phyloP scores from a whole-genome alignment of 2,888 invertebrate genomes.

The Ichneumoninae sp. region DNA sequence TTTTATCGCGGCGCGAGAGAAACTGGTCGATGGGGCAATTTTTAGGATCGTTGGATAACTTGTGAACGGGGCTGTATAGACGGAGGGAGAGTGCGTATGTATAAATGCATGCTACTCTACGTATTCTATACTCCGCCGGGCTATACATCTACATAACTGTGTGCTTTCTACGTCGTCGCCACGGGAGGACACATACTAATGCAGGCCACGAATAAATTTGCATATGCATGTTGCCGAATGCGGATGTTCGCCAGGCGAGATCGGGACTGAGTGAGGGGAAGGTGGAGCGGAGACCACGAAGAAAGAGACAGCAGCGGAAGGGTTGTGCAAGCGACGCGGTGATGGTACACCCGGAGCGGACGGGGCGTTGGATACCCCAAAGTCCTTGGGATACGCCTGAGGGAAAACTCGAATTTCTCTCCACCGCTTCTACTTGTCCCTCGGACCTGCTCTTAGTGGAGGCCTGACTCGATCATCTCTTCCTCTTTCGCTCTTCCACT shows the following conservation, averaged over 20 bases:
- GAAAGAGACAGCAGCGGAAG: conserved; percentile 20
- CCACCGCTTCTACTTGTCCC: background rate
- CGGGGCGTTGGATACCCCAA: background rate
- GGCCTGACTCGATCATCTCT: conserved; percentile 9
- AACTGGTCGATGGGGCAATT: background rate
- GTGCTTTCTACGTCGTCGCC: conserved; percentile 71
- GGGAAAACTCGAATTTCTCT: conserved; percentile 14
- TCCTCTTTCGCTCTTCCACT: conserved; percentile 15
- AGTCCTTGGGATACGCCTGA: conserved; percentile 12
- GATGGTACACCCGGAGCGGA: conserved; percentile 27
- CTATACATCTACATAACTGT: conserved; percentile 47
- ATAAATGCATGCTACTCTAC: conserved; percentile 54
- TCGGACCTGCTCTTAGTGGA: conserved; percentile 21
- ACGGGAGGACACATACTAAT: conserved; percentile 78
- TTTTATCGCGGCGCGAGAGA: background rate
- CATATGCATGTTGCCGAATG: conserved; percentile 83
- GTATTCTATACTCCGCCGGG: conserved; percentile 43
- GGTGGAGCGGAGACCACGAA: conserved; percentile 56
- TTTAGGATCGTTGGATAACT: background rate
- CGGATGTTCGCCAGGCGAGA: conserved; percentile 71
- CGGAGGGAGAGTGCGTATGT: conserved; percentile 44
- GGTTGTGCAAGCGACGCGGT: conserved; percentile 23
- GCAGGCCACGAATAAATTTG: conserved; percentile 82
- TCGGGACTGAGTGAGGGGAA: conserved; percentile 1
- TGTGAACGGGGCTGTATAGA: conserved; percentile 45